Evolutionary conservation across 1,140 invertebrate genomes (phyloP).

Genomic region (Drosophila parabipectinata): DNA sequence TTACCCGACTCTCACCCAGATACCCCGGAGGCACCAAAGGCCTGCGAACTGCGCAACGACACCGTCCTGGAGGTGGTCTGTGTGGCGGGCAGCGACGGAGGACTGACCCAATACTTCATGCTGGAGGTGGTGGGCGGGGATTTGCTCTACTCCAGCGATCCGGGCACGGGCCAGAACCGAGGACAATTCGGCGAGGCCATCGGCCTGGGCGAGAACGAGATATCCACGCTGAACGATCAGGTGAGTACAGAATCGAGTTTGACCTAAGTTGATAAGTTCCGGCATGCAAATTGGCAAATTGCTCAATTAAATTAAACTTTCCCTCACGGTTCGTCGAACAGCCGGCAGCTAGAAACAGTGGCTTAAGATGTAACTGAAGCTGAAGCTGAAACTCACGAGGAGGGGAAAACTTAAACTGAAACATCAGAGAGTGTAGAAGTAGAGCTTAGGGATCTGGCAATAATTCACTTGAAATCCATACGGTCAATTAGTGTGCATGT

Average conservation of each 20-base stretch:
- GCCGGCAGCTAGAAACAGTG: slow-evolving; percentile 14
- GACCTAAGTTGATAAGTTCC: slow-evolving; percentile 39
- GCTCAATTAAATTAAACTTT: slow-evolving; percentile 67
- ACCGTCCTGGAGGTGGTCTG: slow-evolving; percentile 90
- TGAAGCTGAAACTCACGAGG: background rate
- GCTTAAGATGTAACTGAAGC: background rate
- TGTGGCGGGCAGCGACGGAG: slow-evolving; percentile 91
- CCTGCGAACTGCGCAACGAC: slow-evolving; percentile 89
- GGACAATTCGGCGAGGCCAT: slow-evolving; percentile 74
- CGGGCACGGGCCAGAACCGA: slow-evolving; percentile 29
- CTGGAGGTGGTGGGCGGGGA: slow-evolving; percentile 90
- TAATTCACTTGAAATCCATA: slow-evolving; percentile 74
- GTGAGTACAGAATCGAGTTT: slow-evolving; percentile 81
- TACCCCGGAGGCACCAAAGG: slow-evolving; percentile 88
- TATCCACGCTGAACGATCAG: slow-evolving; percentile 86
- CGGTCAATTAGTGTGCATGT: slow-evolving; percentile 78
- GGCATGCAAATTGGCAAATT: slow-evolving; percentile 39
- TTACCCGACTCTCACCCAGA: slow-evolving; percentile 81
- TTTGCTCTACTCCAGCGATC: slow-evolving; percentile 82
- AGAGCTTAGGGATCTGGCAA: slow-evolving; percentile 17
- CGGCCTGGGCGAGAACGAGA: slow-evolving; percentile 86
- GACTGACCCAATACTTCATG: slow-evolving; percentile 92
- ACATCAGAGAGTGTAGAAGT: background rate
- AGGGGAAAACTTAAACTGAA: slow-evolving; percentile 4
- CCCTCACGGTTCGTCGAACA: slow-evolving; percentile 26